Base-by-base conservation (phyloP, 2,113 vertebrate genomes). In the Salvelinus namaycush region DNA sequence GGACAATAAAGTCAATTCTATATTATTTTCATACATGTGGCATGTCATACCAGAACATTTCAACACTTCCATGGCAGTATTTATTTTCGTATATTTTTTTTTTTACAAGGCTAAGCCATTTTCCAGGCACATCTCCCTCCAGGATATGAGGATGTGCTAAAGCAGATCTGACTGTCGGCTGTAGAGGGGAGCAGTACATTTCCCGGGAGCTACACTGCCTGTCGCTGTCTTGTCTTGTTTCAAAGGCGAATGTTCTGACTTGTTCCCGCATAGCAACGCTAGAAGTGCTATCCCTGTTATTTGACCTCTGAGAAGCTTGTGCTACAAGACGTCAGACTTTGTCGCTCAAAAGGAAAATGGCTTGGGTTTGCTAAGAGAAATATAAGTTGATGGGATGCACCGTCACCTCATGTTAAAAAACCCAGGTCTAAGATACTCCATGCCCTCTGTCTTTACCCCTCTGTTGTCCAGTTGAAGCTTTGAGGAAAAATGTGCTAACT, bases 141-240 rank as follows among this genome's bases (percentile, higher is more conserved):
- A 0, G 27, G 72, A 84, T 73, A 74, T 77, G 77, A 73, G 69
- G 69, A 69, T 85, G 70, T 71, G 39, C 73, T 34, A 79, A 68
- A 69, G 78, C 34, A 67, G 29, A 78, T 65, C 83, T 76, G 78
- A 71, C 79, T 34, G 74, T 84, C 86, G 82, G 78, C 83, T 79
- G 68, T 76, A 48, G 59, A 60, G 72, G 76, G 64, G 49, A 66
- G 70, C 11, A 12, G 54, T 39, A 27, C 72, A 39, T 26, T 39
- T 26, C 67, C 16, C 71, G 29, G 71, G 34, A 59, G 29, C 44
- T 11, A 24, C 48, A 24, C 24, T 14, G 67, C 11, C 1, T 24
- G 11, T 11, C 29, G 29, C 24, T 18, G 67, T 14, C 2, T 24
- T 64, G 59, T 76, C 76, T 79, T 77, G 60, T 78, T 22, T 34